Conservation (phyloP, 1,140 invertebrate species). For the Caenorhabditis tropicalis region DNA sequence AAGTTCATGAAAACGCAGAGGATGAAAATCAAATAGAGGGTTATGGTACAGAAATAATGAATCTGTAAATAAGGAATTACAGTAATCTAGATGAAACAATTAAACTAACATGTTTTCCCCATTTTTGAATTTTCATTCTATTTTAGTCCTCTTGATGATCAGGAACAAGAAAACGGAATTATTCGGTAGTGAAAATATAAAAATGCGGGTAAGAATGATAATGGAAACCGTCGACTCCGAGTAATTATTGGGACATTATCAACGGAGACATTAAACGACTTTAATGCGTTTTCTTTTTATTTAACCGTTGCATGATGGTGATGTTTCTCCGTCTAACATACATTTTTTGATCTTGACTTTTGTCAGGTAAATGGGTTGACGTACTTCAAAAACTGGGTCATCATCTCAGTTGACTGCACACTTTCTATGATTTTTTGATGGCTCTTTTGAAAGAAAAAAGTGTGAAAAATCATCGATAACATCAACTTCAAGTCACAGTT, state of each 20-base stretch:
- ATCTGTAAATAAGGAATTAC: slow-evolving; percentile 40
- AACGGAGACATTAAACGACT: slow-evolving; percentile 16
- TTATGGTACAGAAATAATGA: slow-evolving; percentile 55
- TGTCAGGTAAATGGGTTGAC: background rate
- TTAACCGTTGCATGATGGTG: slow-evolving; percentile 29
- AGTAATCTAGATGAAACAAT: background rate
- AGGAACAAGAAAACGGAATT: background rate
- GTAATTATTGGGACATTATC: slow-evolving; percentile 10
- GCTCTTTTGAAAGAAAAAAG: background rate
- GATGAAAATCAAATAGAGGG: slow-evolving; percentile 63
- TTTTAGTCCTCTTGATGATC: background rate
- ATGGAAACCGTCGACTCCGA: background rate
- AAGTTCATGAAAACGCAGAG: slow-evolving; percentile 67
- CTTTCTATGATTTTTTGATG: background rate
- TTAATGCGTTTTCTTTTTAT: slow-evolving; percentile 24
- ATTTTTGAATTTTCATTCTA: slow-evolving; percentile 27
- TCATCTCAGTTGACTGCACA: background rate
- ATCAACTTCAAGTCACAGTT: slow-evolving; percentile 16
- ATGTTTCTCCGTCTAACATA: background rate
- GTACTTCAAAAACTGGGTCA: background rate
- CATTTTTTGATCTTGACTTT: slow-evolving; percentile 20
- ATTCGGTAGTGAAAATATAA: slow-evolving; percentile 33
- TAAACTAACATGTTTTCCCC: slow-evolving; percentile 35
- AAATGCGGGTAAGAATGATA: slow-evolving; percentile 14
- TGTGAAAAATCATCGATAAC: background rate